phyloP scores from a whole-genome alignment of 2,113 vertebrate genomes.

The Tragelaphus buxtoni region DNA sequence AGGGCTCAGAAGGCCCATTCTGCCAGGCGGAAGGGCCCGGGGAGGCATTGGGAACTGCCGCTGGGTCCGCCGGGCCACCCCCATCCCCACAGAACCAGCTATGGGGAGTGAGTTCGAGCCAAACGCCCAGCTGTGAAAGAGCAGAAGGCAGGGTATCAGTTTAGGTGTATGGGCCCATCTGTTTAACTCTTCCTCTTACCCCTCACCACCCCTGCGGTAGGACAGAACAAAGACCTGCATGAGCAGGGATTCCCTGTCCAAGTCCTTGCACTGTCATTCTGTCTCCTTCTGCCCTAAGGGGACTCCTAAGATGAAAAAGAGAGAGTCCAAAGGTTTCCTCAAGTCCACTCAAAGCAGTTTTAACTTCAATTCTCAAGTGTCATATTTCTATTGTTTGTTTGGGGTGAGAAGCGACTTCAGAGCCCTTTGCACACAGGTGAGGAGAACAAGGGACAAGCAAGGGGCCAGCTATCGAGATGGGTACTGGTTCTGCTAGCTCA shows the following conservation, averaged over 20 bases:
- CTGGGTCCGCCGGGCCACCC: constrained; percentile 87
- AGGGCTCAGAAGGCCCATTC: constrained; percentile 88
- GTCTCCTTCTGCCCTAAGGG: neutral
- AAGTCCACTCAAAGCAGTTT: neutral
- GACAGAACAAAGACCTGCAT: neutral
- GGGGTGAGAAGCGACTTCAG: neutral
- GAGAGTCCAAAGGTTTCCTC: neutral
- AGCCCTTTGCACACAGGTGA: neutral
- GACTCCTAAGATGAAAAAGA: neutral
- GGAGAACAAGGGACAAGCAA: neutral
- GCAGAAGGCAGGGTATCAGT: constrained; percentile 13
- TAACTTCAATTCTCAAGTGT: neutral
- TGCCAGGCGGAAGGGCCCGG: constrained; percentile 86
- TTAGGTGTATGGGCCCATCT: neutral
- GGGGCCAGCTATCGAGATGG: neutral
- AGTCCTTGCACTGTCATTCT: neutral
- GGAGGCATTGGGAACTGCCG: constrained; percentile 91
- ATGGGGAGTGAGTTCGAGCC: constrained; percentile 96
- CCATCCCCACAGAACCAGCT: constrained; percentile 96
- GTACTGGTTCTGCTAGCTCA: neutral
- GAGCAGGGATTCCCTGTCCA: neutral
- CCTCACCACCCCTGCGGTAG: neutral
- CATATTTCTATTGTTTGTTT: neutral
- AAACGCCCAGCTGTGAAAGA: constrained; percentile 87
- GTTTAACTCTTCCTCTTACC: neutral